phyloP scores from a whole-genome alignment of 92 coral and sea anemone species.

The Phymanthus crucifer region DNA sequence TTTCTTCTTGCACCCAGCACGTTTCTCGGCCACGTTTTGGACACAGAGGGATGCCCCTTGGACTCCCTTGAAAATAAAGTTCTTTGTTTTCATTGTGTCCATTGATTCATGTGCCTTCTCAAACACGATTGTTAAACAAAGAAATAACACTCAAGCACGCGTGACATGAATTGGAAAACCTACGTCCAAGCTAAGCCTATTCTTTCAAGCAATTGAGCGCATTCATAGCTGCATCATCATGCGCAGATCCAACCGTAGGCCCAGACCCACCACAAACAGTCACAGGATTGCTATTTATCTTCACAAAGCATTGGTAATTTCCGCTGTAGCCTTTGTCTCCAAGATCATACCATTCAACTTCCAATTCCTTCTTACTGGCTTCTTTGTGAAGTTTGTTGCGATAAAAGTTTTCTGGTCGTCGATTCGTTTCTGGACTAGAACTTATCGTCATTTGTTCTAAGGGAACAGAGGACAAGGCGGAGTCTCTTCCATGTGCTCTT shows the following conservation, averaged over 20 bases:
- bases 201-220: conserved; percentile 56
- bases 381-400: conserved; percentile 29
- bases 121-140: no score
- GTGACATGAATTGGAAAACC: no score
- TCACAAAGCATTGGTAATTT: conserved; percentile 62
- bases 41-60: no score
- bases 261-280: conserved; percentile 71
- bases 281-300: conserved; percentile 48
- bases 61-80: no score
- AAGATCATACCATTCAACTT: conserved; percentile 49
- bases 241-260: conserved; percentile 34
- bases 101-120: no score
- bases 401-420: background rate
- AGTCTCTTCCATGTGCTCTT: background rate
- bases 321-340: conserved; percentile 42
- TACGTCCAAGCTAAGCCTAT: no score
- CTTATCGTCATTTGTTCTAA: background rate
- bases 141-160: no score
- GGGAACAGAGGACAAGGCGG: background rate
- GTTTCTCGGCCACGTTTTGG: no score
- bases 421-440: background rate
- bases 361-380: conserved; percentile 1
- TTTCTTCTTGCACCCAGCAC: no score
- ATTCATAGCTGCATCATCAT: conserved; percentile 60
- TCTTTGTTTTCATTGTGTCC: no score